Conservation (phyloP, 2,797 vertebrate species). For the Jordanella pulchra region DNA sequence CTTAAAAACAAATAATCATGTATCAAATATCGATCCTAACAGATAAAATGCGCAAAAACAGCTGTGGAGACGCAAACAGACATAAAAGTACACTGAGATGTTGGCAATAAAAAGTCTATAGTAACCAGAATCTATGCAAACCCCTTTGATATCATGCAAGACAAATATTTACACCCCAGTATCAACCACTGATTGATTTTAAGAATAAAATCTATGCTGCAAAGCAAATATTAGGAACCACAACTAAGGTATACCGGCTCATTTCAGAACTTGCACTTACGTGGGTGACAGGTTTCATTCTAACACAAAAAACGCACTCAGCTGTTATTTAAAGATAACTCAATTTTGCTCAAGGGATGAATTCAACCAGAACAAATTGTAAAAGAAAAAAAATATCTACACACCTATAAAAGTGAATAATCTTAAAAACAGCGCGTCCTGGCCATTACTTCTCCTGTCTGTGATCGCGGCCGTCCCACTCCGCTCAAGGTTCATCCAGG, state of each 20-base stretch:
- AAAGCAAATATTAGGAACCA: slow-evolving; percentile 56
- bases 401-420: slow-evolving; percentile 61
- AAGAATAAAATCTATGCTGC: slow-evolving; percentile 19
- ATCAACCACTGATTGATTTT: slow-evolving; percentile 3
- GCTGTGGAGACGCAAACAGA: slow-evolving; percentile 9
- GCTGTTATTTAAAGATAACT: slow-evolving; percentile 15
- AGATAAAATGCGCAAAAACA: slow-evolving; percentile 9
- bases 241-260: slow-evolving; percentile 52
- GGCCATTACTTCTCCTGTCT: slow-evolving; percentile 51
- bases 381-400: slow-evolving; percentile 47
- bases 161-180: slow-evolving; percentile 1
- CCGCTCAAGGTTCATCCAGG: slow-evolving; percentile 68
- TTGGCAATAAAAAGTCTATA: slow-evolving; percentile 17
- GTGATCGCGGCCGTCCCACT: slow-evolving; percentile 48
- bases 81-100: slow-evolving; percentile 2
- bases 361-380: slow-evolving; percentile 9
- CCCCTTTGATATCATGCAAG: neutral
- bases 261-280: slow-evolving; percentile 58
- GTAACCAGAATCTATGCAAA: neutral
- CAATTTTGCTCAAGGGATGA: neutral
- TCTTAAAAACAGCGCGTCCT: slow-evolving; percentile 51
- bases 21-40: neutral
- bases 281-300: slow-evolving; percentile 69
- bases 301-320: slow-evolving; percentile 22
- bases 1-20: neutral